phyloP scores from a whole-genome alignment of 2,888 invertebrate species.

The Deroplatys truncata region DNA sequence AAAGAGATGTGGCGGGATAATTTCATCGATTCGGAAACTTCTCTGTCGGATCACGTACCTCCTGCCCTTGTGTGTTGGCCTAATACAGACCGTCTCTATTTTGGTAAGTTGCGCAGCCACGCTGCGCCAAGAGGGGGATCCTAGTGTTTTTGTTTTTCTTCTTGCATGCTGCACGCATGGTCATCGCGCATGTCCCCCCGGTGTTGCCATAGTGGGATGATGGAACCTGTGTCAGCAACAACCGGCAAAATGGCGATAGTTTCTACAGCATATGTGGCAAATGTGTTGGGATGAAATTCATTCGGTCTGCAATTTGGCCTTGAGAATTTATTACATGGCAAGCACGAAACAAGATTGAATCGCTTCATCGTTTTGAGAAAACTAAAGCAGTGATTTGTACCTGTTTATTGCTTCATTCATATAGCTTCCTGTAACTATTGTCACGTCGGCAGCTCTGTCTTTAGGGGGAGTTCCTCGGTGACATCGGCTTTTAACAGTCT shows the following conservation, averaged over 20 bases:
- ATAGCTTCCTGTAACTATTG: too few relatives aligned
- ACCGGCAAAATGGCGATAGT: not conserved
- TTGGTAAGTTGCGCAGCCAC: conserved; percentile 31
- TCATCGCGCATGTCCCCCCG: not conserved
- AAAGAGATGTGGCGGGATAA: too few relatives aligned
- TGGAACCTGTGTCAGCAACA: not conserved
- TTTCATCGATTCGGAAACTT: too few relatives aligned
- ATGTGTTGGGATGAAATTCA: not conserved
- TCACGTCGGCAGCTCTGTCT: too few relatives aligned
- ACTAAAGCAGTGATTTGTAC: too few relatives aligned
- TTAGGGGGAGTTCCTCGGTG: too few relatives aligned
- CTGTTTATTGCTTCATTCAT: too few relatives aligned
- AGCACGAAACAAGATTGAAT: too few relatives aligned
- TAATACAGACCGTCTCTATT: conserved; percentile 25
- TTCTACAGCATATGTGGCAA: not conserved
- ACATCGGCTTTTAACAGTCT: too few relatives aligned
- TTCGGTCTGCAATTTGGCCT: too few relatives aligned
- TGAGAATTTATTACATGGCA: too few relatives aligned
- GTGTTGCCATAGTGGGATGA: not conserved
- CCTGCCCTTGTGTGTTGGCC: not conserved
- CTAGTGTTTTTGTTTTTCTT: not conserved
- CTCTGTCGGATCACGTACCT: not conserved
- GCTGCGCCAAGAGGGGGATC: conserved; percentile 22
- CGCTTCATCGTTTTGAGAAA: too few relatives aligned
- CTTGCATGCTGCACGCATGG: not conserved